Evolutionary conservation across 2,888 invertebrate genomes (phyloP), one percentile per base, ranked within the genome.

Genomic region (Apamea crenata): DNA sequence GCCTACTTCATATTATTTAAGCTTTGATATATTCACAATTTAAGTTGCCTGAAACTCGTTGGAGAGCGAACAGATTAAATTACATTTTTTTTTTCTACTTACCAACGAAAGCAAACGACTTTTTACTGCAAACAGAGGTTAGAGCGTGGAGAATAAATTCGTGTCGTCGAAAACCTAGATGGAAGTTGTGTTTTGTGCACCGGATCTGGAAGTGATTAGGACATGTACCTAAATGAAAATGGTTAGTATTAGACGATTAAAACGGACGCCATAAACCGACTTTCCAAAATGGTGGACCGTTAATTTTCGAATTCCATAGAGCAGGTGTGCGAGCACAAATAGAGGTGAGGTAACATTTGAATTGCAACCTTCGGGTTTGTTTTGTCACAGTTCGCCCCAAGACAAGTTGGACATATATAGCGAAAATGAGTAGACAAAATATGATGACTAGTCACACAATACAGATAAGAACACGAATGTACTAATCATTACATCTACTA

Each of bases 21-120:
- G 95, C 95, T 96, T 96, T 95, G 96, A 96, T 96, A 96, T 95
- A 96, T 95, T 96, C 94, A 94, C 95, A 96, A 96, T 96, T 96
- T 96, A 96, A 96, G 94, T 96, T 96, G 95, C 94, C 94, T 94
- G 93, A 94, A 95, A 96, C 94, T 96, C 95, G 93, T 91, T 94
- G 92, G 92, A 91, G 93, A 94, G 94, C 92, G 93, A 90, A 91
- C 85, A 93, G 95, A 96, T 96, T 94, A 95, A 96, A 95, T 95
- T 95, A 95, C 94, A 93, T 94, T 95, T 95, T 86, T 70, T 47
- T 95, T 92, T 91, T 89, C 87, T 92, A 92, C 92, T 92, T 92
- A 90, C 90, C 88, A 89, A 88, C 87, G 91, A 91, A 88, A 93
- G 92, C 91, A 92, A 94, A 94, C 92, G 92, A 93, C 91, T 94